Evolutionary conservation across 2,797 vertebrate species (phyloP).

Genomic region (Macroramphosus scolopax): DNA sequence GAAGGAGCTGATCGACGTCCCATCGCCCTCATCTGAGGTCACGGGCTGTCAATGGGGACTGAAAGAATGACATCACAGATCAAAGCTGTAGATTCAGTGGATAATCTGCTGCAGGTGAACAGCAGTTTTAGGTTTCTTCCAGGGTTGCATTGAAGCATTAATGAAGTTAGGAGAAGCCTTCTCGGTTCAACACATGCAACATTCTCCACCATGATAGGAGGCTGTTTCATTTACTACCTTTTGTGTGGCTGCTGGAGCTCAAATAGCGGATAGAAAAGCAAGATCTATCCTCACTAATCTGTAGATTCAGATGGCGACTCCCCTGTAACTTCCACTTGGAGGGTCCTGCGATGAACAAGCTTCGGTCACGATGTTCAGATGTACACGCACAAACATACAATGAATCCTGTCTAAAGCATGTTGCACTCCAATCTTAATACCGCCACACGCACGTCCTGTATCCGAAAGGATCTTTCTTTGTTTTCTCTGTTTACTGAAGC

Average conservation of each 20-base stretch:
- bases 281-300: slow-evolving; percentile 4
- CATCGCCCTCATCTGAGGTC: no score
- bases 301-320: slow-evolving; percentile 13
- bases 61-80: no score
- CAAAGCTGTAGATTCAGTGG: no score
- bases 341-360: slow-evolving; percentile 15
- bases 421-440: slow-evolving; percentile 60
- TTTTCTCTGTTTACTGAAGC: slow-evolving; percentile 40
- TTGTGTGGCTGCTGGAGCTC: slow-evolving; percentile 2
- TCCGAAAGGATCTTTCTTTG: slow-evolving; percentile 54
- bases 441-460: slow-evolving; percentile 51
- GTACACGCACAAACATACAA: slow-evolving; percentile 25
- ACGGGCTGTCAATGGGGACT: no score
- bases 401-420: slow-evolving; percentile 52
- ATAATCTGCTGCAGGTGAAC: no score
- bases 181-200: no score
- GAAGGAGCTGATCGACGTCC: no score
- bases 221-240: background rate
- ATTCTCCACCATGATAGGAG: slow-evolving; percentile 4
- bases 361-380: no score
- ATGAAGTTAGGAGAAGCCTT: no score
- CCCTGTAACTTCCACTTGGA: slow-evolving; percentile 33
- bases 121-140: no score
- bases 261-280: background rate
- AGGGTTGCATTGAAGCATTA: no score